A percentile compares a stretch with the other conserved stretches of the same genome.
phyloP scores from a whole-genome alignment of 2,888 invertebrate genomes.

The Eremobia ochroleuca region DNA sequence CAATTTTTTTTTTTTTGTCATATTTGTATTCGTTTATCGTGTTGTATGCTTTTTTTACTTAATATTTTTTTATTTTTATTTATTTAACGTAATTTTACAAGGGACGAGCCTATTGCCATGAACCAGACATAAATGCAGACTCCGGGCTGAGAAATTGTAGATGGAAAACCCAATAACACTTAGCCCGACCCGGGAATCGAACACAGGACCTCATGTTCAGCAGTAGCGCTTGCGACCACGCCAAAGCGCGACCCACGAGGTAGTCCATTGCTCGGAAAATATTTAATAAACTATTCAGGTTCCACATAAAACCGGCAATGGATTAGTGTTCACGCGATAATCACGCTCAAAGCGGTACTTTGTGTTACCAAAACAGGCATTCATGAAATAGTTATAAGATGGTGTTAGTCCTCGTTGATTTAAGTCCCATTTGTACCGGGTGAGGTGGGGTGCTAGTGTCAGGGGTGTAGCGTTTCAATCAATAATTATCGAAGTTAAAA shows the following conservation, averaged over 20 bases:
- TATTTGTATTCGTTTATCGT: no score
- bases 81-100: no score
- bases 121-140: background rate
- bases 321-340: conserved; percentile 53
- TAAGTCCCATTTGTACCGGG: conserved; percentile 59
- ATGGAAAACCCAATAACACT: background rate
- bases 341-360: conserved; percentile 47
- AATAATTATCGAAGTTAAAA: background rate
- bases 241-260: fast-evolving
- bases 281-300: conserved; percentile 43
- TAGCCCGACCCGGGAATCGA: background rate
- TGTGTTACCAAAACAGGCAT: conserved; percentile 55
- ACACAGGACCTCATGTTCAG: background rate
- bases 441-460: conserved; percentile 28
- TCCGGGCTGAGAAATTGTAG: background rate
- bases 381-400: conserved; percentile 67
- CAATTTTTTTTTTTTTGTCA: no score
- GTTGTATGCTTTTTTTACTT: no score
- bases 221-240: background rate
- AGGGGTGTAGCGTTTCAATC: background rate
- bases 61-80: no score
- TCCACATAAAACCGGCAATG: conserved; percentile 51
- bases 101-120: no score
- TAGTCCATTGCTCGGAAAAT: conserved; percentile 19
- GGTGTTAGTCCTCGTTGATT: conserved; percentile 55